Percentiles rank a stretch among this genome's conserved stretches.
phyloP scores from a whole-genome alignment of 2,113 vertebrate species.

The Morone chrysops region DNA sequence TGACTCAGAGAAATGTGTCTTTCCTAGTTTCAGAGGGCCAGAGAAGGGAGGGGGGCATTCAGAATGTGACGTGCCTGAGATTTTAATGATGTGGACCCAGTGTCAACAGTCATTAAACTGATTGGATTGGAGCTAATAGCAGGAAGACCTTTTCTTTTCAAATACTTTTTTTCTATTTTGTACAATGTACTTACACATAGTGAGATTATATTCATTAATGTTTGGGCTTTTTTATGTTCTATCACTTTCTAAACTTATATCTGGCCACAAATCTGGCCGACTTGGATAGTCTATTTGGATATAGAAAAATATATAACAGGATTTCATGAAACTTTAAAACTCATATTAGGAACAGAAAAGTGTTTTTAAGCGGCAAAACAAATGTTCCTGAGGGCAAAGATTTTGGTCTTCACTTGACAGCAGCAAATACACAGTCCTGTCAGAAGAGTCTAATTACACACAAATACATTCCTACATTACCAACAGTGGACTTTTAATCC shows the following conservation, averaged over 20 bases:
- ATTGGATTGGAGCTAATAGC: not conserved
- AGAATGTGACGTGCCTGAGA: not conserved
- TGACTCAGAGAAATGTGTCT: too few species aligned
- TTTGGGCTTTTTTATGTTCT: not conserved
- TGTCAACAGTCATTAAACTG: not conserved
- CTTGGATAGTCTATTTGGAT: not conserved
- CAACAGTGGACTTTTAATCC: not conserved
- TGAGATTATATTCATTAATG: not conserved
- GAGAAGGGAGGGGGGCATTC: not conserved
- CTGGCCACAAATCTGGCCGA: not conserved
- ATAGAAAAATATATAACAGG: not conserved
- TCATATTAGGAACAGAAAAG: not conserved
- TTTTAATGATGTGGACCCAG: constrained; percentile 4
- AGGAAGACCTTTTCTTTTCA: not conserved
- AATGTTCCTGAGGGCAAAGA: not conserved
- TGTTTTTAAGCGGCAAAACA: not conserved
- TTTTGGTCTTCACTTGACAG: not conserved
- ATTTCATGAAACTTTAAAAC: not conserved
- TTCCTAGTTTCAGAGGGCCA: not conserved
- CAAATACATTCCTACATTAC: not conserved
- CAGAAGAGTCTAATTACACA: not conserved
- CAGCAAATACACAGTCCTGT: not conserved
- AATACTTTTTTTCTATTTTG: not conserved
- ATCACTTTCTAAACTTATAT: not conserved
- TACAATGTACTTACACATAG: not conserved